phyloP scores from a whole-genome alignment of 2,888 invertebrate species.

The Archips crataeganus region DNA sequence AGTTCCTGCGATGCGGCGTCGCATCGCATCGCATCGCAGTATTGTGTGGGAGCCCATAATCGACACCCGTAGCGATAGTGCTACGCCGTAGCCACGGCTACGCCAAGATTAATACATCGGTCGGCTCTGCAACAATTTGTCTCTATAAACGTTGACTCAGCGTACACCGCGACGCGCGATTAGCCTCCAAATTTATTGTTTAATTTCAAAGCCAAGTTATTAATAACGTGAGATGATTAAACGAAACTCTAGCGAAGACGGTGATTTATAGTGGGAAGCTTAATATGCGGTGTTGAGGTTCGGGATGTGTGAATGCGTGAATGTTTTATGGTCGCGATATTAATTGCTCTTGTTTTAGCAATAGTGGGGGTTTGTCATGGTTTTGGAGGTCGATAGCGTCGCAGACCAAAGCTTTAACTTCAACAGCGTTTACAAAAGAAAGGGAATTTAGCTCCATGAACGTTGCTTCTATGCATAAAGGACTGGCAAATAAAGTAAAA shows the following conservation, averaged over 20 bases:
- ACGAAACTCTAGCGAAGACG: conserved; percentile 76
- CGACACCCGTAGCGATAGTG: conserved; percentile 32
- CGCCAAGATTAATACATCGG: conserved; percentile 82
- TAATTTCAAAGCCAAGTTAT: conserved; percentile 83
- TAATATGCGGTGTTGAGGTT: conserved; percentile 68
- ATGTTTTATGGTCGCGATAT: conserved; percentile 50
- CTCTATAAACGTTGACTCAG: conserved; percentile 86
- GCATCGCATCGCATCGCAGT: too few relatives aligned
- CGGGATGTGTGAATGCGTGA: conserved; percentile 51
- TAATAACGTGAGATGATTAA: conserved; percentile 84
- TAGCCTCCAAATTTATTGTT: conserved; percentile 85
- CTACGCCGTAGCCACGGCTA: conserved; percentile 59
- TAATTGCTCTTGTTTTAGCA: conserved; percentile 21
- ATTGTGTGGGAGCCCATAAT: too few relatives aligned
- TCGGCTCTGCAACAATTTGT: conserved; percentile 83
- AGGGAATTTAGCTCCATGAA: too few relatives aligned
- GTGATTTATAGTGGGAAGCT: conserved; percentile 76
- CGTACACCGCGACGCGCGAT: conserved; percentile 80
- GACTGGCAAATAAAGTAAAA: too few relatives aligned
- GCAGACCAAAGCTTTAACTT: not conserved
- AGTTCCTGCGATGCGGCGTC: too few relatives aligned
- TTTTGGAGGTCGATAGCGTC: not conserved
- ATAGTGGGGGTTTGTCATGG: not conserved
- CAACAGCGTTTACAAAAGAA: not conserved
- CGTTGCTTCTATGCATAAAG: too few relatives aligned